Evolutionary conservation across 2,888 invertebrate species (phyloP).

Genomic region (Drosophila falleni): DNA sequence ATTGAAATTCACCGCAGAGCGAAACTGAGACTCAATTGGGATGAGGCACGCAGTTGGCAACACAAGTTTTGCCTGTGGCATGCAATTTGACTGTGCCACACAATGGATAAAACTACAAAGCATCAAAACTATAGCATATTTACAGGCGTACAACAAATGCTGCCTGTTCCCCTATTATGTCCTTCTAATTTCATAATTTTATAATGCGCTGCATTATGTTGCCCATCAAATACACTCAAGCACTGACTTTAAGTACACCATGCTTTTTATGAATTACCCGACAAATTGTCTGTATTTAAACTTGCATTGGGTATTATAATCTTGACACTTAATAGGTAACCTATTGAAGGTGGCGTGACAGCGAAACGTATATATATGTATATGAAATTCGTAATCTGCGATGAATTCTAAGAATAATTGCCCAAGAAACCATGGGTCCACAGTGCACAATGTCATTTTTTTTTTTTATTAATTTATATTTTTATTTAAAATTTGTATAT

Average conservation of each 20-base stretch:
- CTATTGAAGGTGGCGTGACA: no score
- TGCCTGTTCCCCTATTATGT: conserved; percentile 9
- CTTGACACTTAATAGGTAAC: not conserved
- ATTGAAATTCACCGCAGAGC: conserved; percentile 73
- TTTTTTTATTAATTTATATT: no score
- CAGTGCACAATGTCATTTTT: no score
- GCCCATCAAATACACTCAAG: not conserved
- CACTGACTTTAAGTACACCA: not conserved
- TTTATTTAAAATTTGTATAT: no score
- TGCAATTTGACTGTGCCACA: conserved; percentile 13
- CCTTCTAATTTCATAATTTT: conserved; percentile 31
- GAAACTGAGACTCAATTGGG: conserved; percentile 12
- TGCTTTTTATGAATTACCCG: no score
- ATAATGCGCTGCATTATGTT: conserved; percentile 23
- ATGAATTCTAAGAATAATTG: no score
- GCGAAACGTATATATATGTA: no score
- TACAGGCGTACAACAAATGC: conserved; percentile 14
- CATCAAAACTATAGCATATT: conserved; percentile 11
- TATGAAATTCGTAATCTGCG: no score
- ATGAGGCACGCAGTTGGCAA: not conserved
- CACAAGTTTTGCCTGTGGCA: conserved; percentile 14
- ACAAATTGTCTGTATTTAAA: not conserved
- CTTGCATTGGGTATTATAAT: not conserved
- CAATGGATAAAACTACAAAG: not conserved
- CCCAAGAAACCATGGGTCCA: no score